Evolutionary conservation across 1,140 invertebrate genomes (phyloP), one percentile per base, ranked within the genome.

Genomic region (Pemphigus obesinymphae): DNA sequence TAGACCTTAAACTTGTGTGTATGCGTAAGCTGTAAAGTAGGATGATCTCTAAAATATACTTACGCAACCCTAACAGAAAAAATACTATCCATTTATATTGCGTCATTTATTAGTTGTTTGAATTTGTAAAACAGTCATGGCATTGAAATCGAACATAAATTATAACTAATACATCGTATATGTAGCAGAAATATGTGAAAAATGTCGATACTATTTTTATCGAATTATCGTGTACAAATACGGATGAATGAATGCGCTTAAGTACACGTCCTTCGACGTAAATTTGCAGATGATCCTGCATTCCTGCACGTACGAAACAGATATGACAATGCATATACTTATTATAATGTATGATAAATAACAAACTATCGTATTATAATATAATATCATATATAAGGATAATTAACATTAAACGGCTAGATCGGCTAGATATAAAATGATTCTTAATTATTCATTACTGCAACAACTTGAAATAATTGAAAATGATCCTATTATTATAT

Each of bases 1-100:
- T 80, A 80, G 76, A 80, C 76, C 76, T 80, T 80, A 80, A 80
- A 80, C 76, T 80, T 58, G 76, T 48, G 17, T 29, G 23, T 15
- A n/a, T n/a, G n/a, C n/a, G n/a, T n/a, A n/a, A 23, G 34, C 66
- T 40, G 53, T 31, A n/a, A n/a, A n/a, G n/a, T n/a, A 37, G 23
- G 76, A 80, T 78, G 53, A 58, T 78, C 40, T 40, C 10, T 55
- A 15, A 48, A 29, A 80, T 23, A 80, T 37, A 58, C 34, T 80
- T 80, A 80, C 55, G 76, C 26, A 80, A 73, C 70, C 0, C n/a
- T n/a, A 55, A 40, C 29, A 40, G 13, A 43, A 63, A 63, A 80
- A 40, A 58, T 23, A 68, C 66, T 68, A n/a, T 31, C 34, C 37
- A 23, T 68, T 40, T 37, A 40, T 45, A 43, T 45, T 45, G 37